Evolutionary conservation across 1,140 invertebrate genomes (phyloP).

Genomic region (Ruditapes philippinarum): DNA sequence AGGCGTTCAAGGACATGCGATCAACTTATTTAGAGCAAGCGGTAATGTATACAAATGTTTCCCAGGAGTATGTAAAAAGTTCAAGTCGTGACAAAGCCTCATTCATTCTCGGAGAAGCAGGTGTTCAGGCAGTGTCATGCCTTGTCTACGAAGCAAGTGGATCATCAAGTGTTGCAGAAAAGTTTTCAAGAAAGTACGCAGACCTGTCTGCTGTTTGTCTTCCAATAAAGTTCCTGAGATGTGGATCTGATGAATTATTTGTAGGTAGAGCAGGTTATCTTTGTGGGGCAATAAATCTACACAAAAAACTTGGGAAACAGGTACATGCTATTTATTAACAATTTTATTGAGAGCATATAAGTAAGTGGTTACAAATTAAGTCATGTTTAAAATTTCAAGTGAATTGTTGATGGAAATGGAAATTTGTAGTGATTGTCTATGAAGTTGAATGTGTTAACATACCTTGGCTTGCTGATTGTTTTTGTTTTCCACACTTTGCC

Average conservation of each 20-base stretch:
- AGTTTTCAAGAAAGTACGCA: slow-evolving; percentile 81
- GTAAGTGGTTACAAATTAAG: no score
- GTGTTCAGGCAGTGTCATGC: slow-evolving; percentile 85
- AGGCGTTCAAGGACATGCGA: slow-evolving; percentile 78
- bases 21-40: slow-evolving; percentile 80
- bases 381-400: no score
- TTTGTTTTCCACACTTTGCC: no score
- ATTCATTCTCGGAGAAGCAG: slow-evolving; percentile 87
- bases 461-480: no score
- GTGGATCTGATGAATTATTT: slow-evolving; percentile 94
- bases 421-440: no score
- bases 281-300: slow-evolving; percentile 91
- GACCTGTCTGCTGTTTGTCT: slow-evolving; percentile 81
- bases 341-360: no score
- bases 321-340: slow-evolving; percentile 20
- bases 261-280: slow-evolving; percentile 94
- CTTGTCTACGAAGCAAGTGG: slow-evolving; percentile 82
- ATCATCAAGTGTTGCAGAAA: slow-evolving; percentile 72
- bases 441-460: no score
- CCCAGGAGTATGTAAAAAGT: slow-evolving; percentile 76
- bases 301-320: slow-evolving; percentile 74
- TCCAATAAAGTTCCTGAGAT: slow-evolving; percentile 89
- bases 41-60: slow-evolving; percentile 80
- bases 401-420: no score
- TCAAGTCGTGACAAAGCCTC: slow-evolving; percentile 76